Percentiles rank a stretch among this genome's conserved stretches.
Evolutionary conservation across 2,113 vertebrate genomes (phyloP).

Genomic region (Chloebia gouldiae): DNA sequence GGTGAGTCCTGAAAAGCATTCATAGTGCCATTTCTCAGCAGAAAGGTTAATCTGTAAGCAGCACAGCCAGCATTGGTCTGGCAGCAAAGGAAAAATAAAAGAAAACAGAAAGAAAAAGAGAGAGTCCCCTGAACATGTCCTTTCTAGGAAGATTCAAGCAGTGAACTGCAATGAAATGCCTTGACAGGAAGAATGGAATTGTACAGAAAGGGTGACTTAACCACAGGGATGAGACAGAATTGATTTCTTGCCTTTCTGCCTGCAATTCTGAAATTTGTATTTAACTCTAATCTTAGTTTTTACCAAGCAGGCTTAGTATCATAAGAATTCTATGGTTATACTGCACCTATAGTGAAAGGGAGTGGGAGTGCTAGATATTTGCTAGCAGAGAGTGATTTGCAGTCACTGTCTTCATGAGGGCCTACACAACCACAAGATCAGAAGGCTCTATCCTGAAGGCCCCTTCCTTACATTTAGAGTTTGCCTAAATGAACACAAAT

Average conservation of each 20-base stretch:
- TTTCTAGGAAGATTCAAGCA: background rate
- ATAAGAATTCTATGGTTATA: background rate
- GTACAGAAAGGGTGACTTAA: background rate
- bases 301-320: background rate
- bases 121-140: background rate
- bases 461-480: background rate
- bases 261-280: background rate
- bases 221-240: background rate
- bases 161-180: background rate
- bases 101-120: background rate
- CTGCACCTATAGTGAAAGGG: background rate
- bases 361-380: background rate
- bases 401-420: background rate
- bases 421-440: background rate
- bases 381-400: background rate
- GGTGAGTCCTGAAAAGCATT: background rate
- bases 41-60: background rate
- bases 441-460: background rate
- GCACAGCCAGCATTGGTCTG: background rate
- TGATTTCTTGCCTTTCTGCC: background rate
- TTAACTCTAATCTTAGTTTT: background rate
- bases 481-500: background rate
- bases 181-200: background rate
- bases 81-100: background rate
- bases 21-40: background rate